phyloP scores from a whole-genome alignment of 2,888 invertebrate genomes.

The Drosophila mimetica region DNA sequence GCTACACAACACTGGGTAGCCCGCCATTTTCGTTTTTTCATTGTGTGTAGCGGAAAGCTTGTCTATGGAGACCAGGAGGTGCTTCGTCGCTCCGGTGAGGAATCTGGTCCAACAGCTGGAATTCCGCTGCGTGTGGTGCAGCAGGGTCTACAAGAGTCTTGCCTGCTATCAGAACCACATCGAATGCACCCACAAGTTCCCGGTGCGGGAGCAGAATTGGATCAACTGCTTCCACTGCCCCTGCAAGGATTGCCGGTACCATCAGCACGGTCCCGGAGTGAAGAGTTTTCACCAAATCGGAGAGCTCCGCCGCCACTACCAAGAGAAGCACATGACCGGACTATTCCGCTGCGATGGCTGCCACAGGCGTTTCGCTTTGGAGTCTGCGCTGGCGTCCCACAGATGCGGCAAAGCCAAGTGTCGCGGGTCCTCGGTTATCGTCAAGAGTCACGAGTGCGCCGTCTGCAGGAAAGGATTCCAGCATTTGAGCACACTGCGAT shows the following conservation, averaged over 20 bases:
- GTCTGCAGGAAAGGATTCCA: not conserved
- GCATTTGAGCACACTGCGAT: not conserved
- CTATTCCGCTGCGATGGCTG: not conserved
- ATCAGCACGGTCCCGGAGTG: not conserved
- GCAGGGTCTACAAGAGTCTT: not conserved
- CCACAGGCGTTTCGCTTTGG: not conserved
- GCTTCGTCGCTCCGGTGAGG: not conserved
- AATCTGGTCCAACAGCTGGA: not conserved
- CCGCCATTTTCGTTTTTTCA: not conserved
- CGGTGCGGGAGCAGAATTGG: not conserved
- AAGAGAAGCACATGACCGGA: not conserved
- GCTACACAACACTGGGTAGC: no score
- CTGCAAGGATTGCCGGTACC: not conserved
- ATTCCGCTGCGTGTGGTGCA: not conserved
- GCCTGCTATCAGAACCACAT: not conserved
- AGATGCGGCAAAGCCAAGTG: not conserved
- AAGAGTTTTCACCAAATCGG: not conserved
- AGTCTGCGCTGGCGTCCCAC: not conserved
- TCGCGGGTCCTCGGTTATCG: not conserved
- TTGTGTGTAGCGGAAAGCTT: not conserved
- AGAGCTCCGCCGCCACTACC: not conserved
- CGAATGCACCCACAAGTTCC: not conserved
- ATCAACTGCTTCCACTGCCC: not conserved
- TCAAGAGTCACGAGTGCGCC: not conserved
- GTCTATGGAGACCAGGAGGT: not conserved